phyloP scores from a whole-genome alignment of 2,888 invertebrate genomes.

The Drosophila melanosoma region DNA sequence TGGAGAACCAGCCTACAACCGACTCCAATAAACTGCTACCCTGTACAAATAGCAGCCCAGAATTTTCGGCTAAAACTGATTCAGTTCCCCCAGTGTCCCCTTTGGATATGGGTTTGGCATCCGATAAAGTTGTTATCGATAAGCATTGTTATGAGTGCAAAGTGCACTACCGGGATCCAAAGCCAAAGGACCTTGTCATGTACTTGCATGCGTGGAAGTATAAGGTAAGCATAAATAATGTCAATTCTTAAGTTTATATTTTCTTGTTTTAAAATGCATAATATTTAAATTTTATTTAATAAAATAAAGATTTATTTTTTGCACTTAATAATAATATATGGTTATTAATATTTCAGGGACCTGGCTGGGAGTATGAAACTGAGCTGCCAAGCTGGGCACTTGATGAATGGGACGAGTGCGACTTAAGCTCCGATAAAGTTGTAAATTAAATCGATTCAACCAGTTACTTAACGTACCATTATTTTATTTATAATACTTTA shows the following conservation, averaged over 20 bases:
- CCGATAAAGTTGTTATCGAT: conserved; percentile 91
- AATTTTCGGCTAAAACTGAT: conserved; percentile 35
- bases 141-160: conserved; percentile 97
- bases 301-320: neutral
- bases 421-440: conserved; percentile 47
- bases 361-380: conserved; percentile 97
- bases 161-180: conserved; percentile 95
- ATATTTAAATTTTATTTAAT: neutral
- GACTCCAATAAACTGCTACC: conserved; percentile 32
- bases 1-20: conserved; percentile 86
- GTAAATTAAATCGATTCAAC: conserved; percentile 27
- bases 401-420: conserved; percentile 47
- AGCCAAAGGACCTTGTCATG: conserved; percentile 96
- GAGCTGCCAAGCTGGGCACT: conserved; percentile 96
- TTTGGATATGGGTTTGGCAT: conserved; percentile 57
- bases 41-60: conserved; percentile 28
- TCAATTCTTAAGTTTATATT: neutral
- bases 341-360: conserved; percentile 88
- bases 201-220: conserved; percentile 98
- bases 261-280: neutral
- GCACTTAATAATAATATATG: neutral
- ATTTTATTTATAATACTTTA: conserved; percentile 22
- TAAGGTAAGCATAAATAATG: conserved; percentile 86
- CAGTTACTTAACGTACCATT: conserved; percentile 25
- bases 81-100: conserved; percentile 15